Base-by-base conservation (phyloP, 2,888 invertebrate genomes). In the Sesia bembeciformis region DNA sequence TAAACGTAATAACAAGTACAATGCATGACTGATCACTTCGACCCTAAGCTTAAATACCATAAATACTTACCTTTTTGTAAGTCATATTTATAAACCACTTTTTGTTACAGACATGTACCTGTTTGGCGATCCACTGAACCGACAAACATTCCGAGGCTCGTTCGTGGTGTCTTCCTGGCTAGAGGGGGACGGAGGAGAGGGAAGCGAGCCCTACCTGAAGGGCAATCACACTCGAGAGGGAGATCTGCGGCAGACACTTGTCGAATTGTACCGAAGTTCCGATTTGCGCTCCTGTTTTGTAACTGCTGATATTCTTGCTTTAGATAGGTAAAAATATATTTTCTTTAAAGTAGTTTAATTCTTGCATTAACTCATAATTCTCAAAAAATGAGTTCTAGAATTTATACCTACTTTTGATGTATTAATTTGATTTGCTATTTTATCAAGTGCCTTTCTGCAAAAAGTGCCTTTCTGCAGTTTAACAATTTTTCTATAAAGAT, bases 131-230 rank as follows among this genome's bases (percentile, higher is more conserved):
- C 93, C 94, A 50, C 89, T 94, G 53, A 93, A 94, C 69, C 95
- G 96, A 75, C 94, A 95, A 78, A 92, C 95, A 56, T 97, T 96
- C 84, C 91, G 96, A 59, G 97, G 94, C 49, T 94, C 94, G 57
- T 95, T 97, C 78, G 91, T 93, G 63, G 93, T 96, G 58, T 93
- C 94, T 6, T 94, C 96, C 67, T 91, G 94, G 91, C 90, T 91
- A 51, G 81, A 91, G 64, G 92, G 92, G 60, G 83, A 94, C 64
- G 92, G 49, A 92, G 94, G 80, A 91, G 93, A 58, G 87, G 87
- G 90, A 88, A 88, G 90, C 54, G 84, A 92, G 68, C 92, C 92
- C 63, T 84, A 94, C 63, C 92, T 93, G 52, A 90, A 91, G 67
- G 90, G 91, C 57, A 97, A 96, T 85, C 92, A 93, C 76, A 92